A percentile compares a stretch with the other conserved stretches of the same genome.
phyloP scores from a whole-genome alignment of 2,797 vertebrate species.

The Zalophus californianus region DNA sequence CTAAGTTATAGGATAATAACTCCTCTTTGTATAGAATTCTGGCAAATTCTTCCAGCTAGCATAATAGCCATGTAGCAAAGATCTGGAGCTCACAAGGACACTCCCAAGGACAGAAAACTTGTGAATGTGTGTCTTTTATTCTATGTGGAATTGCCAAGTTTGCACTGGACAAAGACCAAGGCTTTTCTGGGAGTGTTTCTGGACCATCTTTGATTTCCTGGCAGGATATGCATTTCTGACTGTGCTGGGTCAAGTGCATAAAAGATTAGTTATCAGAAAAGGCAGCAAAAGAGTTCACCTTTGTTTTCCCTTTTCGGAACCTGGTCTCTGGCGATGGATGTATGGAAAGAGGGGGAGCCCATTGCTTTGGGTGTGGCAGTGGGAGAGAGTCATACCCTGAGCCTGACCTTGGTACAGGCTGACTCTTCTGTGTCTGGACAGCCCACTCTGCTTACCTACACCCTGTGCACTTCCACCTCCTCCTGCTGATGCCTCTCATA shows the following conservation, averaged over 20 bases:
- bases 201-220: neutral
- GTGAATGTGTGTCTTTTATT: neutral
- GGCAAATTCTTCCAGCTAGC: neutral
- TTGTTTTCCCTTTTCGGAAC: neutral
- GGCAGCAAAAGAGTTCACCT: too few relatives aligned
- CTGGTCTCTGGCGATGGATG: neutral
- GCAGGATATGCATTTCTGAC: neutral
- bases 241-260: neutral
- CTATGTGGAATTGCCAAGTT: neutral
- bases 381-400: neutral
- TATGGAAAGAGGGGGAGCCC: neutral
- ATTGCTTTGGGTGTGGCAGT: neutral
- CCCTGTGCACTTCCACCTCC: fast-evolving
- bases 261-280: neutral
- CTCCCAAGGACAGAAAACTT: neutral
- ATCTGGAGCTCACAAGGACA: neutral
- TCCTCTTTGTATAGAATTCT: neutral
- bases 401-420: too few relatives aligned
- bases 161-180: neutral
- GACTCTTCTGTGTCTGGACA: neutral
- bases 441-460: neutral
- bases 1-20: neutral
- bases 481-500: neutral
- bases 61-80: neutral
- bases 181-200: neutral